A percentile compares a stretch with the other conserved stretches of the same genome.
Conservation (phyloP, 1,140 invertebrate species). For the Drosophila melanica region DNA sequence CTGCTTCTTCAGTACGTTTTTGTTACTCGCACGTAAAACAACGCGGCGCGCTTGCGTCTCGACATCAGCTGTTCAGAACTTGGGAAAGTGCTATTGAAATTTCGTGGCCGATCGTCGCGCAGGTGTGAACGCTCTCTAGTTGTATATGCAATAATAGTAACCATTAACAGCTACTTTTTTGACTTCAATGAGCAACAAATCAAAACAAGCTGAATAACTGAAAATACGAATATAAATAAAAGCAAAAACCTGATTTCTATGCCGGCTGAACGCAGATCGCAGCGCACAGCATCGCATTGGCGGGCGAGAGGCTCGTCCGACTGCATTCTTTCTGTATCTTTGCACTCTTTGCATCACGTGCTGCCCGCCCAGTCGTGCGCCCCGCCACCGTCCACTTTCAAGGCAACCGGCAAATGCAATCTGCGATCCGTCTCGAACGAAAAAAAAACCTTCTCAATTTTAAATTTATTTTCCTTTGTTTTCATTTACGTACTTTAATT, state of each 20-base stretch:
- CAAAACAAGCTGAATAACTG: neutral
- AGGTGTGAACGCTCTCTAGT: slow-evolving; percentile 38
- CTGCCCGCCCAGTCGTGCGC: slow-evolving; percentile 16
- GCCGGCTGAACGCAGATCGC: slow-evolving; percentile 29
- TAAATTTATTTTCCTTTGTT: slow-evolving; percentile 4
- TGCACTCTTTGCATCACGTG: slow-evolving; percentile 55
- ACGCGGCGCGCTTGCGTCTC: slow-evolving; percentile 62
- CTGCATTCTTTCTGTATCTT: slow-evolving; percentile 64
- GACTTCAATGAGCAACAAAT: neutral
- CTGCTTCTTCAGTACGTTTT: slow-evolving; percentile 61
- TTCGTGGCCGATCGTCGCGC: slow-evolving; percentile 29
- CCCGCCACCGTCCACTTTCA: slow-evolving; percentile 22
- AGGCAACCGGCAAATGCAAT: slow-evolving; percentile 31
- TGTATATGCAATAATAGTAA: slow-evolving; percentile 18
- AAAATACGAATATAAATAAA: slow-evolving; percentile 25
- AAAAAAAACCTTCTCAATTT: too few relatives aligned
- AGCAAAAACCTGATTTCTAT: slow-evolving; percentile 37
- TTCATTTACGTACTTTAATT: slow-evolving; percentile 5
- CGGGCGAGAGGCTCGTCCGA: slow-evolving; percentile 70
- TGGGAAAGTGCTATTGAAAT: slow-evolving; percentile 34
- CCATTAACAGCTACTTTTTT: slow-evolving; percentile 10
- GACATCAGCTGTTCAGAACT: slow-evolving; percentile 1
- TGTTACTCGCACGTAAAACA: slow-evolving; percentile 61
- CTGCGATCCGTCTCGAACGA: slow-evolving; percentile 25
- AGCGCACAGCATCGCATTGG: neutral